Evolutionary conservation across 1,140 invertebrate genomes (phyloP).

Genomic region (Orius insidiosus): DNA sequence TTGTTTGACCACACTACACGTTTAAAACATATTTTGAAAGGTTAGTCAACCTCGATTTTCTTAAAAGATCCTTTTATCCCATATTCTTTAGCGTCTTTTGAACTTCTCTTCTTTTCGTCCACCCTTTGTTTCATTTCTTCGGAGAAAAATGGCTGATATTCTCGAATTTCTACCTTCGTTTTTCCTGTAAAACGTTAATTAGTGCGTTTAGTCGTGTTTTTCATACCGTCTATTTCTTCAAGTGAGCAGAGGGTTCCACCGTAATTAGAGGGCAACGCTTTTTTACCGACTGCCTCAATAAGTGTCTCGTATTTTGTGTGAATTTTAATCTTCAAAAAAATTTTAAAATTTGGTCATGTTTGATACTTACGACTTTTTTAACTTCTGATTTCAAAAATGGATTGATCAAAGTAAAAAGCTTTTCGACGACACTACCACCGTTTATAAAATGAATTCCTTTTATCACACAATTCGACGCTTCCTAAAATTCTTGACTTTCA

Average conservation of each 20-base stretch:
- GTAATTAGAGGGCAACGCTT: constrained; percentile 18
- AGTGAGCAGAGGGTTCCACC: constrained; percentile 14
- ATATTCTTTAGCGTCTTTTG: background rate
- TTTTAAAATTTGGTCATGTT: too few species aligned
- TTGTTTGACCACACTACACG: background rate
- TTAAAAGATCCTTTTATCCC: constrained; percentile 18
- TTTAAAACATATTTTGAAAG: background rate
- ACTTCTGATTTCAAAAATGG: constrained; percentile 46
- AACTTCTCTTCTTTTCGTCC: constrained; percentile 16
- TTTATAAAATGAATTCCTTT: constrained; percentile 43
- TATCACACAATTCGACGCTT: constrained; percentile 38
- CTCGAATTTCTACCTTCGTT: constrained; percentile 11
- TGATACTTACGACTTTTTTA: constrained; percentile 35
- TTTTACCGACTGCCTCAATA: constrained; percentile 10
- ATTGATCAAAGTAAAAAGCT: constrained; percentile 36
- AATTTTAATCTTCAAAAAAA: constrained; percentile 17
- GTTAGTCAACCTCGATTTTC: constrained; percentile 18
- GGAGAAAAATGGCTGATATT: constrained; percentile 15
- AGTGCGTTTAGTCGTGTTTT: background rate
- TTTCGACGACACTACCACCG: constrained; percentile 39
- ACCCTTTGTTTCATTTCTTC: constrained; percentile 18
- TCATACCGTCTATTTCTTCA: constrained; percentile 16
- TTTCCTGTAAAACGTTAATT: constrained; percentile 13
- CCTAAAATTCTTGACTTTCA: too few species aligned
- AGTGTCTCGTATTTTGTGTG: constrained; percentile 16